Base-by-base conservation (phyloP, 2,797 vertebrate genomes). In the Darevskia nairensis region DNA sequence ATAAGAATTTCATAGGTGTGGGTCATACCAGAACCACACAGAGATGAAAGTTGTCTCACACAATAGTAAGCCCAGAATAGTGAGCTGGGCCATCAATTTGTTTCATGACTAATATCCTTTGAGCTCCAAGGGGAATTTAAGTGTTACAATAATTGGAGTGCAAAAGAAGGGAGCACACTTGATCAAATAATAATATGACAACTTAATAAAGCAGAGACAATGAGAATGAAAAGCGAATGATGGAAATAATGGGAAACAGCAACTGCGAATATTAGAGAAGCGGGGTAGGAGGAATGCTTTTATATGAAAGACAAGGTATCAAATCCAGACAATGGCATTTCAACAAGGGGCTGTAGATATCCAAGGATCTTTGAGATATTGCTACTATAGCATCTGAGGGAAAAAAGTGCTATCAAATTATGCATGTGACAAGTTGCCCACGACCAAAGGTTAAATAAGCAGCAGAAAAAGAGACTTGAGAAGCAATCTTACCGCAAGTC, bases 331-430 rank as follows among this genome's bases (percentile, higher is more conserved):
- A 76, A 85, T 39, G 8, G 1, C 4, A 19, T 72, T 35, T 86
- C 61, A 79, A 89, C 64, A 77, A 88, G 2, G 81, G 25, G 82
- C 27, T 5, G 61, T 44, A 89, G 81, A 32, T 19, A 87, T 71
- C 4, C 1, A 39, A 77, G 35, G 25, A 9, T 80, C 50, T 64
- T 2, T 74, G 87, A 23, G 29, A 72, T 80, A 64, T 80, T 74
- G 11, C 4, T 44, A 61, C 75, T 61, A 32, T 41, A 88, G 11
- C 5, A 1, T 84, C 50, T 29, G 39, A 79, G 11, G 32, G 64
- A 61, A 79, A 89, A 80, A 74, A 84, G 84, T 46, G 6, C 23
- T 85, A 59, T 61, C 76, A 80, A 80, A 89, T 61, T n/a, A 69
- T 71, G 55, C 25, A 84, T 46, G 55, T 80, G 55, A 88, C 66